These are phyloP conservation scores for Enoplolaimus lenunculus DNA, from an alignment of 2,888 invertebrate genomes.

Conservation along the genomic window DNA sequence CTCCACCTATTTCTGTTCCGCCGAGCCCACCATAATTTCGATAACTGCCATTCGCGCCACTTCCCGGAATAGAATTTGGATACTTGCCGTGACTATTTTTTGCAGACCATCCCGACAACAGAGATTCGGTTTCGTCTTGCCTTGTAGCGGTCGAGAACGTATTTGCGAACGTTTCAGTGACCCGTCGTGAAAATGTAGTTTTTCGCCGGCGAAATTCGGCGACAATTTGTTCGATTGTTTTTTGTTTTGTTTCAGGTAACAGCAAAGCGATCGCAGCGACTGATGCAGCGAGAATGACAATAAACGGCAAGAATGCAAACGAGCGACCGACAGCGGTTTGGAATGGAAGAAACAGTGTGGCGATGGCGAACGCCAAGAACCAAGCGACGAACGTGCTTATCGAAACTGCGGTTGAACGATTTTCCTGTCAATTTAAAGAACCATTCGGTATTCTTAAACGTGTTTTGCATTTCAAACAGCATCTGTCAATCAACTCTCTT, in stretches of 20 bases:
- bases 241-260: slow-evolving; percentile 40
- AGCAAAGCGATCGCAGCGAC: slow-evolving; percentile 33
- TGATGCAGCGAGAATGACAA: slow-evolving; percentile 36
- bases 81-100: no score
- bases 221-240: slow-evolving; percentile 26
- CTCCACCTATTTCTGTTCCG: no score
- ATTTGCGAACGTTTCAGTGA: no score
- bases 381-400: slow-evolving; percentile 35
- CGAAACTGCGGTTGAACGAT: slow-evolving; percentile 1
- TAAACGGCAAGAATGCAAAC: slow-evolving; percentile 43
- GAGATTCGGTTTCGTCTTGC: no score
- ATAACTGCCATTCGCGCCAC: no score
- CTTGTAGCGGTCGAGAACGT: no score
- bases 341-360: slow-evolving; percentile 36
- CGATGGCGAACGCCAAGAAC: slow-evolving; percentile 34
- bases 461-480: no score
- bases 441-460: no score
- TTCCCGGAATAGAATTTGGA: no score
- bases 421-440: background rate
- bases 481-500: no score
- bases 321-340: slow-evolving; percentile 38
- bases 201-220: slow-evolving; percentile 3
- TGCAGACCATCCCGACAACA: no score
- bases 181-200: slow-evolving; percentile 8
- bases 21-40: no score